Conservation (phyloP, 1,140 invertebrate species). For the Heterodera carotae region DNA sequence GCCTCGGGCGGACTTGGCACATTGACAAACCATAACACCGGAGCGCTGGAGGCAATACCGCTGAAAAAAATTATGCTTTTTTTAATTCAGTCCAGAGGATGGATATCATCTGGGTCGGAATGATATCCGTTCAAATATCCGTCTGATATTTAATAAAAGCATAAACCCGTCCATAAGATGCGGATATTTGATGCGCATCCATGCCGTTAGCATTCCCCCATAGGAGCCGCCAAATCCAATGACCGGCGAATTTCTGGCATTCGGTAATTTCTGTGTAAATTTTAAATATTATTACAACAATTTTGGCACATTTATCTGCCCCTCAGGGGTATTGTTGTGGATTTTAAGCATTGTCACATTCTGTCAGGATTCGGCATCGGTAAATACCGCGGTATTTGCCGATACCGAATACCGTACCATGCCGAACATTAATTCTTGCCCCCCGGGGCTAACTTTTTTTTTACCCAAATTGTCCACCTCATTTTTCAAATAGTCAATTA, state of each 20-base stretch:
- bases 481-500: conserved; percentile 75
- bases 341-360: no score
- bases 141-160: not conserved
- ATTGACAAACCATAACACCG: conserved; percentile 83
- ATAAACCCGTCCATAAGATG: conserved; percentile 77
- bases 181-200: conserved; percentile 94
- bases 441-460: no score
- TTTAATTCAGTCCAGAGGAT: not conserved
- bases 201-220: conserved; percentile 88
- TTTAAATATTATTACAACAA: not conserved
- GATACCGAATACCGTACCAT: no score
- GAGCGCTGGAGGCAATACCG: conserved; percentile 91
- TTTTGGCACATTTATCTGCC: no score
- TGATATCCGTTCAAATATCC: not conserved
- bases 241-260: conserved; percentile 65
- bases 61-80: conserved; percentile 68
- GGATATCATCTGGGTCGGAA: no score
- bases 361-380: no score
- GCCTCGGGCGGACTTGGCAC: conserved; percentile 75
- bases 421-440: no score
- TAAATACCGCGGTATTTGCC: no score
- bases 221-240: conserved; percentile 85
- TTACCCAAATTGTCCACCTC: conserved; percentile 53
- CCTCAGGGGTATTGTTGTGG: no score
- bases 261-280: conserved; percentile 56